Conservation (phyloP, 2,797 vertebrate genomes). For the Clamator glandarius region DNA sequence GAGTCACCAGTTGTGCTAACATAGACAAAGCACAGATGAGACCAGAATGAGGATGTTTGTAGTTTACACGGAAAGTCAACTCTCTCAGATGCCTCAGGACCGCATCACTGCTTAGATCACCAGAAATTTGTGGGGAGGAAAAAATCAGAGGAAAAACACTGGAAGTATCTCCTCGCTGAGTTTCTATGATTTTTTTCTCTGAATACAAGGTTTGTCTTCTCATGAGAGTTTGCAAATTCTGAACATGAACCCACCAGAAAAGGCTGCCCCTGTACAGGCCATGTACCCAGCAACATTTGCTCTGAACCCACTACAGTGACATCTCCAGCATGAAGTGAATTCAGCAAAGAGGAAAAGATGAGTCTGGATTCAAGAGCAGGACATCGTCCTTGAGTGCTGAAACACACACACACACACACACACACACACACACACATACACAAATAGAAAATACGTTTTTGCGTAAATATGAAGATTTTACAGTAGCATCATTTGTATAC, state of each 20-base stretch:
- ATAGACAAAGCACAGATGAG: not conserved
- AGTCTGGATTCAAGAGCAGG: not conserved
- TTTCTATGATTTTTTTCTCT: not conserved
- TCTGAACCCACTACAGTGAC: not conserved
- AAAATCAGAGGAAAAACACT: not conserved
- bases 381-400: not conserved
- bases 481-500: not conserved
- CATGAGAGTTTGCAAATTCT: not conserved
- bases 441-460: not conserved
- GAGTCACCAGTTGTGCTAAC: not conserved
- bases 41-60: not conserved
- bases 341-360: not conserved
- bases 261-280: not conserved
- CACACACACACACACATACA: not conserved
- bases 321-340: not conserved
- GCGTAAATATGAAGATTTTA: not conserved
- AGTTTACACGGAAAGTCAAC: not conserved
- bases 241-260: not conserved
- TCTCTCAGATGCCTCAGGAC: not conserved
- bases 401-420: not conserved
- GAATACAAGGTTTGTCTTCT: not conserved
- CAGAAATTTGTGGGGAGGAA: not conserved
- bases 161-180: not conserved
- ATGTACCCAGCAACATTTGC: not conserved
- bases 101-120: not conserved